These are phyloP conservation scores for Tenebrosternarchus preto DNA, from an alignment of 2,113 vertebrate species.

Conservation along the genomic window DNA sequence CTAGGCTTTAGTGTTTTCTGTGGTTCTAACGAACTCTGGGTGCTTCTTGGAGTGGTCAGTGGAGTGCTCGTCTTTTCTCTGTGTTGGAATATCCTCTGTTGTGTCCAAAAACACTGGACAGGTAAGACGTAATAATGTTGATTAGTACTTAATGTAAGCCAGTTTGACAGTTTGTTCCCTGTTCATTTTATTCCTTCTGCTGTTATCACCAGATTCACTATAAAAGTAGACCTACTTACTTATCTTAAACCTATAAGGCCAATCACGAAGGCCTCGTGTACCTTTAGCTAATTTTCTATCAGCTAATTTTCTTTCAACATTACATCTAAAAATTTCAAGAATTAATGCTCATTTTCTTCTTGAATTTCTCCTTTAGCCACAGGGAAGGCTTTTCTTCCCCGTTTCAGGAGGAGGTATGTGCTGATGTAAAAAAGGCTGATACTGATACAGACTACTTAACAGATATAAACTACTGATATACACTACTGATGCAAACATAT, in stretches of 20 bases:
- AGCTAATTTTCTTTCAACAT: too few relatives aligned
- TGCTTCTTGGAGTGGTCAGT: neutral
- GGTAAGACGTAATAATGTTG: constrained; percentile 56
- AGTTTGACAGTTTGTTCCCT: neutral
- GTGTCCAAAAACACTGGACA: constrained; percentile 53
- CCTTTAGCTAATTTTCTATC: too few relatives aligned
- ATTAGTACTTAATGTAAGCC: neutral
- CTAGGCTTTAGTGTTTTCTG: neutral
- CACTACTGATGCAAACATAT: neutral
- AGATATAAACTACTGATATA: too few relatives aligned
- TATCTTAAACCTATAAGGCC: too few relatives aligned
- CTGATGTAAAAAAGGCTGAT: too few relatives aligned
- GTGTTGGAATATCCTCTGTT: constrained; percentile 63
- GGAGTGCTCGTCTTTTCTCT: constrained; percentile 60
- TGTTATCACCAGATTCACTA: too few relatives aligned
- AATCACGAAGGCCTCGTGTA: too few relatives aligned
- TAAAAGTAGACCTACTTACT: too few relatives aligned
- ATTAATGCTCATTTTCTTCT: neutral
- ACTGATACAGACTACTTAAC: too few relatives aligned
- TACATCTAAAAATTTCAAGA: neutral
- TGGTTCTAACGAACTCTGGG: fast-evolving
- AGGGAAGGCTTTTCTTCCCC: constrained; percentile 34
- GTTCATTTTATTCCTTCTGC: constrained; percentile 5
- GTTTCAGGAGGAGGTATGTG: constrained; percentile 60
- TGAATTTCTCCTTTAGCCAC: constrained; percentile 43